phyloP scores from a whole-genome alignment of 1,140 invertebrate species.

The Drosophila tsacasi region DNA sequence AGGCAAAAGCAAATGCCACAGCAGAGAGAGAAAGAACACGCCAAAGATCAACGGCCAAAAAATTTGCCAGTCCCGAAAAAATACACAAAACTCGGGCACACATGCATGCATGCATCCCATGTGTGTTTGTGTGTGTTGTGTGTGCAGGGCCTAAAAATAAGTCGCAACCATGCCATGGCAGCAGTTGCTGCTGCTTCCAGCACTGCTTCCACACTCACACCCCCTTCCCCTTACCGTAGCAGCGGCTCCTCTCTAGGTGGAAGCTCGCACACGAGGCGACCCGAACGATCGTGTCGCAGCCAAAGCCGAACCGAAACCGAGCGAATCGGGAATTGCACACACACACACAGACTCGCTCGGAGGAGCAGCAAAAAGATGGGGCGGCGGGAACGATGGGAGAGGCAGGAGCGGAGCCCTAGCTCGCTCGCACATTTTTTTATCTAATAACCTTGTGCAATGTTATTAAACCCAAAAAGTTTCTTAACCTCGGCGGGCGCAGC shows the following conservation, averaged over 20 bases:
- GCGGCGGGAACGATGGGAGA: background rate
- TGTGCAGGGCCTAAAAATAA: constrained; percentile 52
- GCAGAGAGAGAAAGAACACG: constrained; percentile 27
- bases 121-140: background rate
- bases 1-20: constrained; percentile 4
- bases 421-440: constrained; percentile 69
- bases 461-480: constrained; percentile 85
- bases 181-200: constrained; percentile 7
- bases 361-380: background rate
- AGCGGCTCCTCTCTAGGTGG: constrained; percentile 12
- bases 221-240: too few relatives aligned
- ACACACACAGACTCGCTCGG: background rate
- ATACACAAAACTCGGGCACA: constrained; percentile 37
- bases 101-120: constrained; percentile 11
- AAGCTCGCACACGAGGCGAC: constrained; percentile 37
- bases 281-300: constrained; percentile 10
- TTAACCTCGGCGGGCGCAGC: constrained; percentile 72
- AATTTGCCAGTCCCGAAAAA: constrained; percentile 49
- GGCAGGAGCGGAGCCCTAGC: constrained; percentile 28
- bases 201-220: constrained; percentile 13
- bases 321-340: constrained; percentile 23
- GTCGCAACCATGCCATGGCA: constrained; percentile 24
- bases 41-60: constrained; percentile 48
- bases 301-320: constrained; percentile 18
- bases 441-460: constrained; percentile 85